Evolutionary conservation across 2,113 vertebrate genomes (phyloP), one percentile per base, ranked within the genome.

Genomic region (Formicarius rufipectus): DNA sequence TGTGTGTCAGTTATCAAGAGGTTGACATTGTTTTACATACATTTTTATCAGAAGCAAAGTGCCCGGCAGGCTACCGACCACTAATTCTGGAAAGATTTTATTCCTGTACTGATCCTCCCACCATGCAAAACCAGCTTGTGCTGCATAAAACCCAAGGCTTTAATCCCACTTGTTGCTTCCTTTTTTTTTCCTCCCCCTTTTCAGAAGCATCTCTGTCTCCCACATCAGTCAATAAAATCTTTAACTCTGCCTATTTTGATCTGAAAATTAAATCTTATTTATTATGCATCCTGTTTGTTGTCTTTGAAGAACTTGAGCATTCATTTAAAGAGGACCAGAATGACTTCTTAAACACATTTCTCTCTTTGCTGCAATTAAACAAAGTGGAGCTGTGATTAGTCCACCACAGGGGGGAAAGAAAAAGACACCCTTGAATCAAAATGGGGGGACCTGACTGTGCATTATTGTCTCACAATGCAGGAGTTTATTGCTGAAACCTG

Each of bases 401-500:
- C 99, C 99, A 99, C 99, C 98, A 96, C 98, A 98, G 99, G 98
- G 98, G 99, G 99, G 98, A 98, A 98, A 99, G 99, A 99, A 99
- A 99, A 99, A 99, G 99, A 99, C 99, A 99, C 99, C 99, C 99
- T 99, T 99, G 99, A 99, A 99, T 99, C 98, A 98, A 99, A 99
- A 99, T 99, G 98, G 98, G 98, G 98, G 98, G 99, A 99, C 99
- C 99, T 99, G 99, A 99, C 99, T 98, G 98, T 98, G 99, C 99
- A 99, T 99, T 99, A 99, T 99, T 97, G 98, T 98, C 97, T 98
- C 98, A 99, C 99, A 99, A 99, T 99, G 98, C 98, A 97, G 97
- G 98, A 99, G 99, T 99, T 99, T 99, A 99, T 99, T 99, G 99
- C 99, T 98, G 98, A 99, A 99, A 99, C 99, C 99, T 99, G 99